Conservation (phyloP, 2,888 invertebrate genomes). For the Apeira syringaria region DNA sequence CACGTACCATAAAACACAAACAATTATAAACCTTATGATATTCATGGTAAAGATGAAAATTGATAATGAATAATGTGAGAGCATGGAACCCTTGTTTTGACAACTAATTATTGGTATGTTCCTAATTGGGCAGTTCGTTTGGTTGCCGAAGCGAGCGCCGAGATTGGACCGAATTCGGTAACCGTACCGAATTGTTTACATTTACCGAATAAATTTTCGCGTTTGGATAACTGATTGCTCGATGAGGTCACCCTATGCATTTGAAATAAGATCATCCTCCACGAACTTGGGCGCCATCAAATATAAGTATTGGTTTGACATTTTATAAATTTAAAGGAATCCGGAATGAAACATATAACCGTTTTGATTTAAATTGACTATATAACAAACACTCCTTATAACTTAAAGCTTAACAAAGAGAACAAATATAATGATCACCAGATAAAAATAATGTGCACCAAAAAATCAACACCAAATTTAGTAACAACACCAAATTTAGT, state of each 20-base stretch:
- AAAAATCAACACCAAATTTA: too few relatives aligned
- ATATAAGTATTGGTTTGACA: too few relatives aligned
- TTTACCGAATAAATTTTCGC: constrained; percentile 72
- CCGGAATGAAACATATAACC: too few relatives aligned
- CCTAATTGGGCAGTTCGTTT: constrained; percentile 67
- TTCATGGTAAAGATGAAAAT: constrained; percentile 36
- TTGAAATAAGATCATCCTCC: constrained; percentile 43
- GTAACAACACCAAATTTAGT: too few relatives aligned
- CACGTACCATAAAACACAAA: constrained; percentile 25
- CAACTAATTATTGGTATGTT: constrained; percentile 76
- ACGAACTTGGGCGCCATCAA: constrained; percentile 4
- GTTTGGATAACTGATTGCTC: constrained; percentile 75
- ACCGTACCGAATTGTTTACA: constrained; percentile 56
- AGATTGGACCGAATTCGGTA: constrained; percentile 53
- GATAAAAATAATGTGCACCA: too few relatives aligned
- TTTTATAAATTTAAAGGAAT: too few relatives aligned
- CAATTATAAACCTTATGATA: constrained; percentile 42
- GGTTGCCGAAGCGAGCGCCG: constrained; percentile 31
- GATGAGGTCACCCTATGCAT: constrained; percentile 57
- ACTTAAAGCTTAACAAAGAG: too few relatives aligned
- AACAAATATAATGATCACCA: too few relatives aligned
- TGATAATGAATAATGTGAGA: constrained; percentile 32
- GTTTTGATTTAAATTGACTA: too few relatives aligned
- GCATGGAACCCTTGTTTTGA: constrained; percentile 71
- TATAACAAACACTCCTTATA: too few relatives aligned